These are phyloP conservation scores for Elmis aenea DNA, from an alignment of 2,888 invertebrate species.

Conservation along the genomic window DNA sequence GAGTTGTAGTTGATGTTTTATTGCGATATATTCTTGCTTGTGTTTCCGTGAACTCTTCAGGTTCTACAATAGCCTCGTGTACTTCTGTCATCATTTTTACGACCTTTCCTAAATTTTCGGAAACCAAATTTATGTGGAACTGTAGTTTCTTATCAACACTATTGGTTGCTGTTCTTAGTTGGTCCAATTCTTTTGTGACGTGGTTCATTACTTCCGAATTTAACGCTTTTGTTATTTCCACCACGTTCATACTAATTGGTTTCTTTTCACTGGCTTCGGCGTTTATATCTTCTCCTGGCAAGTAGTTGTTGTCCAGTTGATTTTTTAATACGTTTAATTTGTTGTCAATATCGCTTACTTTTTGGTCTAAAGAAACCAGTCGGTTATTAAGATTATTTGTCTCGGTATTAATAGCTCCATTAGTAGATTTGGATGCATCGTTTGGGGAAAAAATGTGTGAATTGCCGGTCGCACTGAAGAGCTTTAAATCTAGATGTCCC, in stretches of 20 bases:
- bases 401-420: constrained; percentile 27
- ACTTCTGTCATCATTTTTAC: constrained; percentile 75
- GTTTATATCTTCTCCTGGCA: constrained; percentile 77
- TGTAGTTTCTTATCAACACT: constrained; percentile 77
- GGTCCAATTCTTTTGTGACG: constrained; percentile 75
- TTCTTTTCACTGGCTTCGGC: constrained; percentile 85
- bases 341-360: constrained; percentile 76
- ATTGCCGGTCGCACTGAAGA: constrained; percentile 52
- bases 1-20: constrained; percentile 53
- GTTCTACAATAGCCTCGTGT: constrained; percentile 78
- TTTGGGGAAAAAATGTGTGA: constrained; percentile 18
- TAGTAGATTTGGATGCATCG: constrained; percentile 12
- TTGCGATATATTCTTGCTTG: constrained; percentile 38
- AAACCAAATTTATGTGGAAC: constrained; percentile 78
- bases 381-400: constrained; percentile 58
- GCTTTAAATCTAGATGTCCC: constrained; percentile 67
- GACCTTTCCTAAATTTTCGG: constrained; percentile 75
- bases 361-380: constrained; percentile 71
- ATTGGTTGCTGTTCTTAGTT: constrained; percentile 70
- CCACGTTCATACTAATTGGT: constrained; percentile 75
- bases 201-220: constrained; percentile 76
- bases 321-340: constrained; percentile 74
- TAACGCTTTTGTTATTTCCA: constrained; percentile 79
- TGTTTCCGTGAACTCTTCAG: constrained; percentile 50
- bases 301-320: constrained; percentile 76